These are phyloP conservation scores for Poeciliopsis occidentalis DNA, from an alignment of 2,113 vertebrate species.

Conservation along the genomic window DNA sequence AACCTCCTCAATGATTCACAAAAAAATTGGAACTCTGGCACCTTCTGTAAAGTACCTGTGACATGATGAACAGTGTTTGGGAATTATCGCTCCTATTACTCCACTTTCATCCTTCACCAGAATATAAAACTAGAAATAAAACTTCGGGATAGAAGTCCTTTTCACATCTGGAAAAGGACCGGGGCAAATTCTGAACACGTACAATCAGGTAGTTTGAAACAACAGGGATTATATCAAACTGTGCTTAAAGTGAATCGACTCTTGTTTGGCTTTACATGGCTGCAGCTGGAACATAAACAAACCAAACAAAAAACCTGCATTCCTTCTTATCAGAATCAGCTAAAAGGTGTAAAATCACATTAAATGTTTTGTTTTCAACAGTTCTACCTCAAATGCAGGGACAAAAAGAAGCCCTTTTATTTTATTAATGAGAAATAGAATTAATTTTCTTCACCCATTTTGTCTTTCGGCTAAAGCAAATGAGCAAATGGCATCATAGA, in stretches of 20 bases:
- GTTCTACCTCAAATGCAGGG: neutral
- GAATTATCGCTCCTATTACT: neutral
- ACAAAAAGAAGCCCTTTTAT: neutral
- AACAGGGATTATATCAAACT: neutral
- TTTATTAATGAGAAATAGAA: neutral
- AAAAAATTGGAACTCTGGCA: neutral
- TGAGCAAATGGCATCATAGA: neutral
- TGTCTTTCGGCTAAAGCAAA: neutral
- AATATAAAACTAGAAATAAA: neutral
- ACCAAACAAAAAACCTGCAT: neutral
- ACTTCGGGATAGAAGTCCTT: neutral
- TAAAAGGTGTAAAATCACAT: neutral
- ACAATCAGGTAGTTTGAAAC: neutral
- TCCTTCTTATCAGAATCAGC: neutral
- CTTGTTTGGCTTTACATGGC: neutral
- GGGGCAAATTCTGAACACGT: neutral
- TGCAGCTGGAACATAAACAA: neutral
- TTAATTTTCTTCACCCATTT: neutral
- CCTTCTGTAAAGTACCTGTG: neutral
- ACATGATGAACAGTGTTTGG: neutral
- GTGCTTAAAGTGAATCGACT: slow-evolving; percentile 5
- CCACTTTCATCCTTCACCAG: neutral
- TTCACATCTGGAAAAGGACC: neutral
- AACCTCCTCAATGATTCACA: neutral
- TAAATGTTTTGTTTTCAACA: neutral